Evolutionary conservation across 1,140 invertebrate genomes (phyloP), one percentile per base, ranked within the genome.

Genomic region (Calliopsis andreniformis): DNA sequence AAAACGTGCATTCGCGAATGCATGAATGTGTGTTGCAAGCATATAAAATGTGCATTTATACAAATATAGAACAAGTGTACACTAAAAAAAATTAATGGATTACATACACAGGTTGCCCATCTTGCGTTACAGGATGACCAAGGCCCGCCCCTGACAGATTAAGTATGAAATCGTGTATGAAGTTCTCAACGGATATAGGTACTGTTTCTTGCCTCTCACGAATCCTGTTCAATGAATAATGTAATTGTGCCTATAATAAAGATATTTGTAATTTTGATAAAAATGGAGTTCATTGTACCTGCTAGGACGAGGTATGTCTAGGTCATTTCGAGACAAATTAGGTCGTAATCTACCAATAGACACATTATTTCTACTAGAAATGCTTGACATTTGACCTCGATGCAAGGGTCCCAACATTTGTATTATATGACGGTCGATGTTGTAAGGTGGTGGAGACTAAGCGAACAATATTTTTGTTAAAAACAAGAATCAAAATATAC

Each of bases 151-250:
- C 90, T 23, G 92, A 88, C 56, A 94, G 86, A 91, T 94, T 94
- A 20, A 94, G 87, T 64, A 94, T 91, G 70, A 95, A 93, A 77
- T 94, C 93, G 72, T 94, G 93, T 69, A 94, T 91, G 76, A 94
- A 84, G 87, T 92, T 92, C 77, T 94, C 93, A 79, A 94, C 89
- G 39, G 91, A 88, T n/a, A 62, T 82, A 63, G 84, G 79, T 51
- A 62, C 28, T n/a, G n/a, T n/a, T 47, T 69, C 80, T 71, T 78
- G 76, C 64, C 68, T 73, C 66, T 78, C 78, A 64, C 76, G 77
- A 58, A 45, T 68, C 28, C 81, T 85, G 45, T 16, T 56, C n/a
- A 12, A 51, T 35, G 20, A 39, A 66, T 58, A 71, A 70, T 20
- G 58, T 12, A 79, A 56, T 23, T 32, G 45, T 56, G 30, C 8